These are phyloP conservation scores for Leptopilina myrica DNA, from an alignment of 2,888 invertebrate genomes.

Conservation along the genomic window DNA sequence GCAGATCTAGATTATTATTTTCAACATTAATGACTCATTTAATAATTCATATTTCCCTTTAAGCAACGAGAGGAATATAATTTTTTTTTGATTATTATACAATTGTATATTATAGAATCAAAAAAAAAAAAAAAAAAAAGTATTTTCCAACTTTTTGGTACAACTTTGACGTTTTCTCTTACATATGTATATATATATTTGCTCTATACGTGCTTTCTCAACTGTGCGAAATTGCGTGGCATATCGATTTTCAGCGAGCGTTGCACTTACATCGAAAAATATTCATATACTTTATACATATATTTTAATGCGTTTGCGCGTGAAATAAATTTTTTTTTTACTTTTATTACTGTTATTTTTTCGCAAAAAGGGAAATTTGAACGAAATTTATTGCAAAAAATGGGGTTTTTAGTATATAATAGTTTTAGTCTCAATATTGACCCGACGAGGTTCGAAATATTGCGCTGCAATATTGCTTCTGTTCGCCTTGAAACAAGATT, in stretches of 20 bases:
- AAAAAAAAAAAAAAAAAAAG: background rate
- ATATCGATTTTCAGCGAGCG: slow-evolving; percentile 63
- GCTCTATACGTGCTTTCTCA: slow-evolving; percentile 46
- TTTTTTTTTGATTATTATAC: background rate
- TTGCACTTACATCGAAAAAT: slow-evolving; percentile 58
- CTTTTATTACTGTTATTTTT: background rate
- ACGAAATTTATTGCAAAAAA: background rate
- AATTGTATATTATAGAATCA: background rate
- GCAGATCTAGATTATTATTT: slow-evolving; percentile 7
- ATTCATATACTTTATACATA: background rate
- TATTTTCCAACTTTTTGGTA: background rate
- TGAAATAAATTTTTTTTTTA: slow-evolving; percentile 18
- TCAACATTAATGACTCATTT: slow-evolving; percentile 2
- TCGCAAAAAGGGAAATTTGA: background rate
- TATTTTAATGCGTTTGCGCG: slow-evolving; percentile 17
- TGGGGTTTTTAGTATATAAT: too few species aligned
- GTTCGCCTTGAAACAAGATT: too few species aligned
- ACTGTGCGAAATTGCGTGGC: slow-evolving; percentile 55
- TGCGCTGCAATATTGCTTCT: background rate
- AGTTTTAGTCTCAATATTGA: too few species aligned
- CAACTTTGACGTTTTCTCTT: slow-evolving; percentile 56
- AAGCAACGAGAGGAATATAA: background rate
- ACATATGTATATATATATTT: background rate
- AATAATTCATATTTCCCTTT: background rate
- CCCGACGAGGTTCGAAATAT: background rate